Evolutionary conservation across 92 coral and sea anemone species (phyloP).

Genomic region (Micromussa lordhowensis): DNA sequence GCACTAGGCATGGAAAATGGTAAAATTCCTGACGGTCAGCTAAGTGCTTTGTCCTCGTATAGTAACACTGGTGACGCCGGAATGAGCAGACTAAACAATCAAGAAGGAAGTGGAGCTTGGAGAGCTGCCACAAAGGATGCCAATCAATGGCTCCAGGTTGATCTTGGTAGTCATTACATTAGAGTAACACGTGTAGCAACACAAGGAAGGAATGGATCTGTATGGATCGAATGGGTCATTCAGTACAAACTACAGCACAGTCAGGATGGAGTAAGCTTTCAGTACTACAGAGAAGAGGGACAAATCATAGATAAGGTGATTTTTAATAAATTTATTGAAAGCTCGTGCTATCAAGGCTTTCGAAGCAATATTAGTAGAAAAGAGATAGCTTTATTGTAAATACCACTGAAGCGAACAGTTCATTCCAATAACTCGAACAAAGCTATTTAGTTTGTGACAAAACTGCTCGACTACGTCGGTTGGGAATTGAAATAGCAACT

Average conservation of each 20-base stretch:
- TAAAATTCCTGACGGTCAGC: not conserved
- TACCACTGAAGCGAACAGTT: too few relatives aligned
- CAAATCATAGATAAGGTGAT: not conserved
- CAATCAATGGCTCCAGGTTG: slow-evolving; percentile 9
- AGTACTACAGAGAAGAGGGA: not conserved
- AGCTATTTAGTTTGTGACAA: too few relatives aligned
- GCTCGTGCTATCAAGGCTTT: too few relatives aligned
- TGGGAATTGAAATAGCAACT: too few relatives aligned
- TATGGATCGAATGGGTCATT: not conserved
- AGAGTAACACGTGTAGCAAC: not conserved
- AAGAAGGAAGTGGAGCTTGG: not conserved
- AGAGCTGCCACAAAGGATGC: not conserved
- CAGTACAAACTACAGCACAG: not conserved
- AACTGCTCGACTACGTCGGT: too few relatives aligned
- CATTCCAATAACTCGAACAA: too few relatives aligned
- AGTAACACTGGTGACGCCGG: not conserved
- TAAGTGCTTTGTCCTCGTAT: not conserved
- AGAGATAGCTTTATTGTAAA: too few relatives aligned
- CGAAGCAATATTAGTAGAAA: too few relatives aligned
- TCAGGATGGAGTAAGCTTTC: too few relatives aligned
- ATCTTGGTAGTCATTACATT: not conserved
- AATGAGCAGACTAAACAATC: not conserved
- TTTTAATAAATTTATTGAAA: not conserved
- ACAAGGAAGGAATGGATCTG: not conserved
- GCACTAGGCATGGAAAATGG: not conserved